Conservation (phyloP, 1,140 invertebrate species). For the Teleogryllus occipitalis region DNA sequence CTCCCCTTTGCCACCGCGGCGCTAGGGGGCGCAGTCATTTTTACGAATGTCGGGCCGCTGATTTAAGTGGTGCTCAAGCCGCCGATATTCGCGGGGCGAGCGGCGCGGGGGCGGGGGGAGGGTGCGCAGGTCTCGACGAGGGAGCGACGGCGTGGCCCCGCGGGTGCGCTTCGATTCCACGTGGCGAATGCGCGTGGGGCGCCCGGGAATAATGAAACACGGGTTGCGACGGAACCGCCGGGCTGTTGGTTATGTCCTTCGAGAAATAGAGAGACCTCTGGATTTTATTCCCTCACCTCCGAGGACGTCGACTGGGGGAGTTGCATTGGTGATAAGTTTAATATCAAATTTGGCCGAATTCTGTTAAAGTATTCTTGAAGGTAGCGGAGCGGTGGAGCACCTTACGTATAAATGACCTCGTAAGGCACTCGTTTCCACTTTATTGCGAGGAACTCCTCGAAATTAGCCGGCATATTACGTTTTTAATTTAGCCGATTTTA, state of each 20-base stretch:
- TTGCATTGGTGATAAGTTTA: not conserved
- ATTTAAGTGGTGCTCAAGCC: not conserved
- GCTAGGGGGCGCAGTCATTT: not conserved
- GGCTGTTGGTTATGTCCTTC: too few relatives aligned
- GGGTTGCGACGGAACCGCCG: too few relatives aligned
- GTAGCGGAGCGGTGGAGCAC: not conserved
- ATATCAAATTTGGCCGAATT: not conserved
- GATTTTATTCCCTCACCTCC: too few relatives aligned
- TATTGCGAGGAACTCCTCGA: not conserved
- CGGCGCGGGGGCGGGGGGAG: too few relatives aligned
- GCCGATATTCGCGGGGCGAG: not conserved
- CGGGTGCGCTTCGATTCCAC: not conserved
- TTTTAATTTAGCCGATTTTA: slow-evolving; percentile 6
- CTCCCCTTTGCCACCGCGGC: too few relatives aligned
- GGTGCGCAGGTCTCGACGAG: too few relatives aligned
- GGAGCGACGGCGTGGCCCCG: not conserved
- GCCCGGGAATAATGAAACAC: not conserved
- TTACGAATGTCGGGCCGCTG: not conserved
- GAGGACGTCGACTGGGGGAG: not conserved
- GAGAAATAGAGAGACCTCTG: too few relatives aligned
- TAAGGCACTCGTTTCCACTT: not conserved
- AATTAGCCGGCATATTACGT: not conserved
- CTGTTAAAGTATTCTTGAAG: not conserved
- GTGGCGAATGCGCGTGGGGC: not conserved
- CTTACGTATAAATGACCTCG: not conserved